These are phyloP conservation scores for Pissodes strobi DNA, from an alignment of 1,140 invertebrate genomes.

Conservation along the genomic window DNA sequence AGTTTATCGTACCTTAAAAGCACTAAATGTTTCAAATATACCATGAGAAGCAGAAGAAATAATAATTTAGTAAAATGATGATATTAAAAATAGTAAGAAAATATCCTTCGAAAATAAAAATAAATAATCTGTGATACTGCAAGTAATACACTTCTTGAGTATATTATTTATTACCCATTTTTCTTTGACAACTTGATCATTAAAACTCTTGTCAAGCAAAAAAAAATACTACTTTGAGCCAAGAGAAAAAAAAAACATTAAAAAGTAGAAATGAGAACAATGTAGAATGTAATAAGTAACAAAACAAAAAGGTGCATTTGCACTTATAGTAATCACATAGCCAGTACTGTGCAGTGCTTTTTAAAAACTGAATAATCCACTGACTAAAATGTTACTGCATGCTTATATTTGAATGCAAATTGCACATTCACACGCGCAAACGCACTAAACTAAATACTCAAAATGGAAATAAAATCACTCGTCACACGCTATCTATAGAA, in stretches of 20 bases:
- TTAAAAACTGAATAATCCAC: conserved; percentile 55
- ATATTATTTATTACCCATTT: too few species aligned
- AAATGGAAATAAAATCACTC: not conserved
- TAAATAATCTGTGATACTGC: too few species aligned
- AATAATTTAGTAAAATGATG: too few species aligned
- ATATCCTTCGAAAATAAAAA: too few species aligned
- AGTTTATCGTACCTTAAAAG: too few species aligned
- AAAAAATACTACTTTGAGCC: conserved; percentile 8
- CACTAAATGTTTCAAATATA: too few species aligned
- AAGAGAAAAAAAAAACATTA: not conserved
- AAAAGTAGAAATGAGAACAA: too few species aligned
- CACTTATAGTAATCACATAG: conserved; percentile 35
- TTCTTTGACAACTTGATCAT: too few species aligned
- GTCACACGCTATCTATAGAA: not conserved
- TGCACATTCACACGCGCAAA: conserved; percentile 42
- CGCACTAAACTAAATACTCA: conserved; percentile 14
- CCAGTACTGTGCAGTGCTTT: conserved; percentile 50
- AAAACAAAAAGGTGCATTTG: conserved; percentile 29
- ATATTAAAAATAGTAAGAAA: too few species aligned
- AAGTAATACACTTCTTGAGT: too few species aligned
- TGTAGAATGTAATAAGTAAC: too few species aligned
- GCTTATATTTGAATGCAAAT: conserved; percentile 53
- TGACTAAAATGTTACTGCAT: conserved; percentile 48
- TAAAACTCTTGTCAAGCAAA: not conserved
- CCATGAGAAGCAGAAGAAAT: too few species aligned